Conservation (phyloP, 2,113 vertebrate genomes). For the Passer domesticus region DNA sequence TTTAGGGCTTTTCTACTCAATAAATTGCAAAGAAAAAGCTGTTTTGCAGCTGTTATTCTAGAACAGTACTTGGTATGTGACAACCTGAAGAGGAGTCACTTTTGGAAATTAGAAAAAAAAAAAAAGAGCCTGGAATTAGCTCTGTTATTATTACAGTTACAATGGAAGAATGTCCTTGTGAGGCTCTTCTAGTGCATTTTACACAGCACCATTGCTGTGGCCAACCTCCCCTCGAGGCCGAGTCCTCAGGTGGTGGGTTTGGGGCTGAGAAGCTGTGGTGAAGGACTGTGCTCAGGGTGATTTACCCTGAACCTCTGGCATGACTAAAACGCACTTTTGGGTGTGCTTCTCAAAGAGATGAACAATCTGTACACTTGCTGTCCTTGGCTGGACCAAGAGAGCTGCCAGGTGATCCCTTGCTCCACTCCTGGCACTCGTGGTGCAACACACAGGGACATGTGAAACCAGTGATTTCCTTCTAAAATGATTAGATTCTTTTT, state of each 20-base stretch:
- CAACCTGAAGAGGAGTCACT: background rate
- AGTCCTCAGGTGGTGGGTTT: background rate
- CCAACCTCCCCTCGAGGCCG: background rate
- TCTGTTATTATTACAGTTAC: background rate
- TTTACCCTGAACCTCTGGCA: background rate
- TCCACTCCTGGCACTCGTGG: background rate
- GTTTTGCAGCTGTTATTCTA: background rate
- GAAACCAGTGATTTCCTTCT: background rate
- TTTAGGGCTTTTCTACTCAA: background rate
- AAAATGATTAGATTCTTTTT: background rate
- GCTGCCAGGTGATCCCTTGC: background rate
- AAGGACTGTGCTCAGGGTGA: too few relatives aligned
- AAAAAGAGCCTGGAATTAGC: background rate
- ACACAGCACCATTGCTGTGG: background rate
- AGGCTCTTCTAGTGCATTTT: background rate
- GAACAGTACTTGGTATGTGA: background rate
- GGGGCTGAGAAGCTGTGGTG: background rate
- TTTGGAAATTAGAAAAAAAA: background rate
- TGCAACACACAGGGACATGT: background rate
- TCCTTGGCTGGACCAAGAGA: background rate
- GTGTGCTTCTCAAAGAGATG: background rate
- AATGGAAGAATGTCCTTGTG: background rate
- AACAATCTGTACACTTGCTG: fast-evolving
- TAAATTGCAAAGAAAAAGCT: background rate
- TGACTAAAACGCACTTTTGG: background rate